These are phyloP conservation scores for Serinus canaria DNA, from an alignment of 2,113 vertebrate genomes.

Conservation along the genomic window DNA sequence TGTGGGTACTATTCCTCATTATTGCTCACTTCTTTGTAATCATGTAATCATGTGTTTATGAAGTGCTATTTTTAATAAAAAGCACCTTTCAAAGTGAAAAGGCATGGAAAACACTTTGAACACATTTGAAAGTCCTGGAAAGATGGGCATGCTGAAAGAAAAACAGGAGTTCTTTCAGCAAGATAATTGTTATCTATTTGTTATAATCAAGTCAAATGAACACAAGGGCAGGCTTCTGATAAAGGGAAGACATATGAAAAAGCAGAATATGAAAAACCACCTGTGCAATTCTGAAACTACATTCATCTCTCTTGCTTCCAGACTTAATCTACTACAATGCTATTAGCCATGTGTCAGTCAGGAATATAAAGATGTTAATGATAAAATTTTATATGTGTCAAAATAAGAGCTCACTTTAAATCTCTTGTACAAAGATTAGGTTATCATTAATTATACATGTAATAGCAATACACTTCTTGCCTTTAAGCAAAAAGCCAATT, in stretches of 20 bases:
- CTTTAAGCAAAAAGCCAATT: slow-evolving; percentile 40
- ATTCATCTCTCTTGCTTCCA: slow-evolving; percentile 31
- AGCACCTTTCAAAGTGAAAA: slow-evolving; percentile 6
- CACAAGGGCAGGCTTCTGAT: slow-evolving; percentile 12
- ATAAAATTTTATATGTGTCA: slow-evolving; percentile 47
- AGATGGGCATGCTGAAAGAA: neutral
- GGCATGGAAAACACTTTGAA: neutral
- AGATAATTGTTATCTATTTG: slow-evolving; percentile 15
- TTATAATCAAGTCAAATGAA: slow-evolving; percentile 38
- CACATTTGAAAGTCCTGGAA: neutral
- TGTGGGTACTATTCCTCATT: neutral
- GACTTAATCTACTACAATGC: slow-evolving; percentile 42
- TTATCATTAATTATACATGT: slow-evolving; percentile 61
- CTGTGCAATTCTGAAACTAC: slow-evolving; percentile 11
- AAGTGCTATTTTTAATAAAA: slow-evolving; percentile 22
- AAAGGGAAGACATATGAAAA: slow-evolving; percentile 19
- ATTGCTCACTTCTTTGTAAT: neutral
- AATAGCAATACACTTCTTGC: slow-evolving; percentile 21
- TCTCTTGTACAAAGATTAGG: slow-evolving; percentile 45
- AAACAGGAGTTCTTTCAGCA: neutral
- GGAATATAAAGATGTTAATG: slow-evolving; percentile 51
- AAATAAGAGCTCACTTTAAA: slow-evolving; percentile 59
- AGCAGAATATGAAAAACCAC: slow-evolving; percentile 46
- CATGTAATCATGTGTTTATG: neutral
- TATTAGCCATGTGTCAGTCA: slow-evolving; percentile 57